A percentile compares a stretch with the other conserved stretches of the same genome.
These are phyloP conservation scores for Littorina saxatilis DNA, from an alignment of 1,140 invertebrate genomes.

Conservation along the genomic window DNA sequence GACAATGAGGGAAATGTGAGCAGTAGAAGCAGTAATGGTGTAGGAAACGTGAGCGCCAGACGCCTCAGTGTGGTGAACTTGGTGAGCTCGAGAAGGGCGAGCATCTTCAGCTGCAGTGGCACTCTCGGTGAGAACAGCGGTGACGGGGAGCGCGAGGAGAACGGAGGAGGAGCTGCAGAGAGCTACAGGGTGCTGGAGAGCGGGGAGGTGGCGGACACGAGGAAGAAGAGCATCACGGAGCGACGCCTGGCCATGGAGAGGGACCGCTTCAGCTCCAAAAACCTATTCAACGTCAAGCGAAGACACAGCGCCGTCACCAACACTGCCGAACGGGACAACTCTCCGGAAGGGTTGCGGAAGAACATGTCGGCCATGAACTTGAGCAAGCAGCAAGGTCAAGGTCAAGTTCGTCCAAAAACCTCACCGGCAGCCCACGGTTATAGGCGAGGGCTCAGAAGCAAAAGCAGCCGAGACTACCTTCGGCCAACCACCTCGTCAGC, in stretches of 20 bases:
- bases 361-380: background rate
- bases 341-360: background rate
- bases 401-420: background rate
- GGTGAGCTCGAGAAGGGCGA: background rate
- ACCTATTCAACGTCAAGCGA: constrained; percentile 25
- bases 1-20: too few species aligned
- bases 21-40: too few species aligned
- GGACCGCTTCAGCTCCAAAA: constrained; percentile 28
- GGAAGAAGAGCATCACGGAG: constrained; percentile 10
- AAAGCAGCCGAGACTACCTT: background rate
- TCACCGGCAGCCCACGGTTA: background rate
- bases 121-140: background rate
- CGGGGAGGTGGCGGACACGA: background rate
- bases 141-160: background rate
- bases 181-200: background rate
- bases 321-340: background rate
- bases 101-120: background rate
- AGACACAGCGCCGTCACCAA: background rate
- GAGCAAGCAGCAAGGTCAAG: background rate
- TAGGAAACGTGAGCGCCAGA: too few species aligned
- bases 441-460: background rate
- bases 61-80: background rate
- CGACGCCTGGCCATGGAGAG: constrained; percentile 28
- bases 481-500: constrained; percentile 1
- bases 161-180: background rate